These are phyloP conservation scores for Notothenia rossii DNA, from an alignment of 2,113 vertebrate genomes.

Conservation along the genomic window DNA sequence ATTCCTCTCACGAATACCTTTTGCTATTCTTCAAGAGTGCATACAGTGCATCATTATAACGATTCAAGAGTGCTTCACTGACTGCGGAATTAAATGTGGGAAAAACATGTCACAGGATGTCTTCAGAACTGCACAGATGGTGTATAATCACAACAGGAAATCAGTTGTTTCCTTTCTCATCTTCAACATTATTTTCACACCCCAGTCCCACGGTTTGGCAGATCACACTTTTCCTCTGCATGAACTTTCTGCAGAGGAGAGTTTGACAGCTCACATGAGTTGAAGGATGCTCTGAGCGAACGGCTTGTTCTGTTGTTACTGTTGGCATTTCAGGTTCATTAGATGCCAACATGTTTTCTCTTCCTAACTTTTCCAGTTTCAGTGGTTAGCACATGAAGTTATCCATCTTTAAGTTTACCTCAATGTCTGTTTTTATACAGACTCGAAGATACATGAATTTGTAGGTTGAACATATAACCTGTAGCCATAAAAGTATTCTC, in stretches of 20 bases:
- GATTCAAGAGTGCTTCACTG: neutral
- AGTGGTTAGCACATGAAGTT: neutral
- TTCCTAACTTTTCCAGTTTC: neutral
- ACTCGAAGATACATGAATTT: neutral
- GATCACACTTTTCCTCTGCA: constrained; percentile 24
- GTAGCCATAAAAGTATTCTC: neutral
- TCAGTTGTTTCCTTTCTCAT: constrained; percentile 42
- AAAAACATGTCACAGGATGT: constrained; percentile 25
- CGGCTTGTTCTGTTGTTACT: neutral
- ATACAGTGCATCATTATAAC: neutral
- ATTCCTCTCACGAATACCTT: neutral
- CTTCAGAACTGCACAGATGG: constrained; percentile 54
- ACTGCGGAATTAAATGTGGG: neutral
- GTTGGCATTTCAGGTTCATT: neutral
- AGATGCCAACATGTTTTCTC: neutral
- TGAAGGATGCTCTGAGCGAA: neutral
- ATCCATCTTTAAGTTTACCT: neutral
- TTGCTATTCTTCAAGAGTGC: neutral
- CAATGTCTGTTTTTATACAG: neutral
- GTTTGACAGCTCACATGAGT: neutral
- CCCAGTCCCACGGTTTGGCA: constrained; percentile 26
- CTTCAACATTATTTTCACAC: constrained; percentile 28
- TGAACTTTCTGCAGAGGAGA: neutral
- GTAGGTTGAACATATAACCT: neutral
- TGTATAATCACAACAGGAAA: constrained; percentile 23